These are phyloP conservation scores for Crax fasciolata DNA, from an alignment of 2,797 vertebrate genomes.

Conservation along the genomic window DNA sequence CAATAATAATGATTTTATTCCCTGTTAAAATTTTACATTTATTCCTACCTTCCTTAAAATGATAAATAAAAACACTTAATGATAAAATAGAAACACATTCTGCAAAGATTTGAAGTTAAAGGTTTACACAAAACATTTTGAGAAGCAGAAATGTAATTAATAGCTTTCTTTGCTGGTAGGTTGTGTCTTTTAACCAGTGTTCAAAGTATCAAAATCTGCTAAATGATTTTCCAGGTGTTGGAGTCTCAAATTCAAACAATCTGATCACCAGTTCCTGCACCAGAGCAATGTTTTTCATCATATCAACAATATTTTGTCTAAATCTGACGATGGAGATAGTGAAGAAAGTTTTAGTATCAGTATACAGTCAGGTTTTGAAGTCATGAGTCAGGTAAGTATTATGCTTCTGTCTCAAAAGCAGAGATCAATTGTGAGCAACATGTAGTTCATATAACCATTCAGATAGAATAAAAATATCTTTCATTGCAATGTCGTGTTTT, in stretches of 20 bases:
- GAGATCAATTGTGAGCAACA: neutral
- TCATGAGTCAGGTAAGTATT: conserved; percentile 92
- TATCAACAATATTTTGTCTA: conserved; percentile 99
- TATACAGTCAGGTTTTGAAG: conserved; percentile 97
- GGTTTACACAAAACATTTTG: neutral
- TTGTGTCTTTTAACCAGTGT: neutral
- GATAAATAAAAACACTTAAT: neutral
- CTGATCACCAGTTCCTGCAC: conserved; percentile 98
- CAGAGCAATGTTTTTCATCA: conserved; percentile 99
- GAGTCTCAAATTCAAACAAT: conserved; percentile 99
- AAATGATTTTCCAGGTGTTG: conserved; percentile 89
- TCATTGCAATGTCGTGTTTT: neutral
- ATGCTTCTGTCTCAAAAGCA: neutral
- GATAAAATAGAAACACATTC: neutral
- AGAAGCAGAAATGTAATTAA: neutral
- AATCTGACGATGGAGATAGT: conserved; percentile 98
- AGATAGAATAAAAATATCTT: neutral
- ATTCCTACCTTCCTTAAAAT: neutral
- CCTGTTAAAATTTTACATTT: neutral
- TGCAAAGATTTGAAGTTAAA: neutral
- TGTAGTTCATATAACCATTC: neutral
- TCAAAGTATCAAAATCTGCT: neutral
- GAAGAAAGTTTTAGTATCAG: conserved; percentile 99
- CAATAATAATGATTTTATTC: neutral
- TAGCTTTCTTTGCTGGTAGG: neutral